Evolutionary conservation across 1,140 invertebrate species (phyloP).

Genomic region (Subanguina moxae): DNA sequence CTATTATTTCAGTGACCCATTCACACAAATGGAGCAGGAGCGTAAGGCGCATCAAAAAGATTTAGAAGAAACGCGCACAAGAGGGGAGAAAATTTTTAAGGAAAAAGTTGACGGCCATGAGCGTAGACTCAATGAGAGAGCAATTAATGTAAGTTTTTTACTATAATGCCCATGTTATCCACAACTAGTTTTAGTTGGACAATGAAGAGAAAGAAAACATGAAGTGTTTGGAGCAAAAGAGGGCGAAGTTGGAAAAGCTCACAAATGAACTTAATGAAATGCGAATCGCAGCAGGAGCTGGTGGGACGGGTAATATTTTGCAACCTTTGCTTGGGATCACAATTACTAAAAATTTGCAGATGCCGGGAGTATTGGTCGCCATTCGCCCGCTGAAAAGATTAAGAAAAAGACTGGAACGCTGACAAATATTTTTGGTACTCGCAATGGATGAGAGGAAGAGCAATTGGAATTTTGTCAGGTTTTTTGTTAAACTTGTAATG

Average conservation of each 20-base stretch:
- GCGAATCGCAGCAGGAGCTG: not conserved
- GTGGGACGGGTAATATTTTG: too few relatives aligned
- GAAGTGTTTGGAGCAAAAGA: constrained; percentile 22
- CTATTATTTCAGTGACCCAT: constrained; percentile 51
- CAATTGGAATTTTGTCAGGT: too few relatives aligned
- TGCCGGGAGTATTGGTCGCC: not conserved
- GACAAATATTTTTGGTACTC: not conserved
- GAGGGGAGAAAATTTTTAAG: constrained; percentile 45
- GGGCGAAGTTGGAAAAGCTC: constrained; percentile 20
- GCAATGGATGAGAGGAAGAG: too few relatives aligned
- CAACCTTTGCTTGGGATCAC: too few relatives aligned
- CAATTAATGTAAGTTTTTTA: constrained; percentile 33
- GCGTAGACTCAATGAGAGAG: constrained; percentile 29
- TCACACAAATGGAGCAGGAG: constrained; percentile 54
- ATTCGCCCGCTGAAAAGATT: constrained; percentile 12
- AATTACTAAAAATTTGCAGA: not conserved
- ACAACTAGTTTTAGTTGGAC: constrained; percentile 15
- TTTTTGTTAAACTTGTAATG: not conserved
- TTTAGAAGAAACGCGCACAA: constrained; percentile 25
- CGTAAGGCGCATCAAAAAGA: constrained; percentile 29
- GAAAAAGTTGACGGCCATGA: constrained; percentile 45
- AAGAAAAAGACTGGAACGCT: constrained; percentile 13
- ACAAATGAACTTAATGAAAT: constrained; percentile 5
- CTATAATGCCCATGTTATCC: not conserved
- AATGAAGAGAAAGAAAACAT: constrained; percentile 23